Base-by-base conservation (phyloP, 2,113 vertebrate species). In the Chaenogobius annularis region DNA sequence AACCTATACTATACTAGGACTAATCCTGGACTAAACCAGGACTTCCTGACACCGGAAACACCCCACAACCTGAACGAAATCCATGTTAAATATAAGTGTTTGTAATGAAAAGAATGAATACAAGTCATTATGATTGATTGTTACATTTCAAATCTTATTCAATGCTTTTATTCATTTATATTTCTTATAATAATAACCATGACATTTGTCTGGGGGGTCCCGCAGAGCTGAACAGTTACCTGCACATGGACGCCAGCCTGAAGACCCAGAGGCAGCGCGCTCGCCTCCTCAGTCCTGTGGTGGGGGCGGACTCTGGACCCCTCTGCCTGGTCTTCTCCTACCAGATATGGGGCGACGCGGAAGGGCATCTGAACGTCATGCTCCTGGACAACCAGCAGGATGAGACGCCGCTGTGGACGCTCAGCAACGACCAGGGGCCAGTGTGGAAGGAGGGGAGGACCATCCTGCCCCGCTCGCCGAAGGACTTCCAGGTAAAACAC, bases 321-420 rank as follows among this genome's bases (percentile, higher is more conserved):
- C 90, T 96, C 70, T 99, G 98, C 90, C 94, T 99, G 88, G 91
- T 95, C 58, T 99, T 99, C 90, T 96, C 94, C 74, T 99, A 98
- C 89, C 96, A 94, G 79, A 92, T 94, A 0, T 92, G 84, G 1
- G 96, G 96, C 14, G 94, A 95, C 79, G 94, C 87, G 0, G 94
- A 94, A 75, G 94, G 95, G 62, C 94, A 93, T 75, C 91, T 99
- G 46, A 94, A 90, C 71, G 94, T 99, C 54, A 81, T 92, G 54
- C 87, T 96, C 44, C 92, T 93, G 40, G 94, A 97, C 79, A 88
- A 91, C 58, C 92, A 91, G 72, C 93, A 93, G 46, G 95, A 97
- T 70, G 95, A 94, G 83, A 96, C 95, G 13, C 90, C 94, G 0
- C 91, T 98, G 66, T 99, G 98, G 98, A 92, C 93, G 48, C 93